Conservation (phyloP, 2,888 invertebrate species). For the Tenodera sinensis region DNA sequence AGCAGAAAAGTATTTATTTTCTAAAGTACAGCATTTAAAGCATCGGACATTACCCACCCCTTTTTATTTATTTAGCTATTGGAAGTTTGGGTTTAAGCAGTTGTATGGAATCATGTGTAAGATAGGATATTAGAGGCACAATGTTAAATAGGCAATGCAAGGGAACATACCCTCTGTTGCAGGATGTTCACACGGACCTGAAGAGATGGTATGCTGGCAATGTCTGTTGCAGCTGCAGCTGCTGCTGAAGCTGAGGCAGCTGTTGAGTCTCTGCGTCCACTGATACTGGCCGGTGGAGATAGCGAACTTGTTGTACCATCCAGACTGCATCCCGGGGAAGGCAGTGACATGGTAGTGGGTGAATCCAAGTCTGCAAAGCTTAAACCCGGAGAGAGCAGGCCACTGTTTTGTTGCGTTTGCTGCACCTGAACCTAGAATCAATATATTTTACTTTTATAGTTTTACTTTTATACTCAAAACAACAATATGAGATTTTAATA, state of each 20-base stretch:
- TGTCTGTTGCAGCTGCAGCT: slow-evolving; percentile 47
- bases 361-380: slow-evolving; percentile 57
- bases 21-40: too few species aligned
- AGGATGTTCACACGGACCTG: slow-evolving; percentile 62
- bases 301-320: slow-evolving; percentile 57
- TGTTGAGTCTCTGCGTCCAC: slow-evolving; percentile 58
- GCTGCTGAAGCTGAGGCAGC: slow-evolving; percentile 44
- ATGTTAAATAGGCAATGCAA: slow-evolving; percentile 40
- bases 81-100: too few species aligned
- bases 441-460: neutral
- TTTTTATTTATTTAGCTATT: too few species aligned
- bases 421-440: slow-evolving; percentile 28
- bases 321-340: slow-evolving; percentile 72
- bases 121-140: slow-evolving; percentile 29
- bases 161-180: slow-evolving; percentile 82
- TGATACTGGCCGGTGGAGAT: slow-evolving; percentile 62
- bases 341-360: slow-evolving; percentile 75
- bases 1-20: too few species aligned
- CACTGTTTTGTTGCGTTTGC: slow-evolving; percentile 35
- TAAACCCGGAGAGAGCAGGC: slow-evolving; percentile 39
- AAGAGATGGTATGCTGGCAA: slow-evolving; percentile 52
- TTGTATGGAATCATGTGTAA: neutral
- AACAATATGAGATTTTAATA: neutral
- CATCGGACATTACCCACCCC: too few species aligned
- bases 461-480: too few species aligned